Conservation (phyloP, 2,888 invertebrate genomes). For the Sarcophaga carnaria region DNA sequence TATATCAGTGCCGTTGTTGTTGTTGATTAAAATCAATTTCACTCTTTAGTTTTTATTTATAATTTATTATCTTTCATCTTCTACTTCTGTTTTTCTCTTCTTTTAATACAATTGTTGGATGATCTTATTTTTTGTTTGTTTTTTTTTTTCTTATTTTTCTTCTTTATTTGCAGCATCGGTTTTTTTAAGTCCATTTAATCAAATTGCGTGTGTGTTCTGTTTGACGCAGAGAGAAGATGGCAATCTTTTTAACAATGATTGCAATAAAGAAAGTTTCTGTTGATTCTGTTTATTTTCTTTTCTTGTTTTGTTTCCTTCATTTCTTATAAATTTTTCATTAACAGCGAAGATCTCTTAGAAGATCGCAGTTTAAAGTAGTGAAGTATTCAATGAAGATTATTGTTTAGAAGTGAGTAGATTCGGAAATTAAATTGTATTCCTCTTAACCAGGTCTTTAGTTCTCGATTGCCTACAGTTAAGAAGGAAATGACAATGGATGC, state of each 20-base stretch:
- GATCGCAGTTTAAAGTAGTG: not conserved
- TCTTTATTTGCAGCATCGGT: not conserved
- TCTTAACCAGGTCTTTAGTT: no score
- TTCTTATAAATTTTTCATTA: conserved; percentile 49
- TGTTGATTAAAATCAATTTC: conserved; percentile 65
- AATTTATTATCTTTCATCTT: conserved; percentile 30
- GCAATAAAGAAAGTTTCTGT: conserved; percentile 66
- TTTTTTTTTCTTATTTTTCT: conserved; percentile 28
- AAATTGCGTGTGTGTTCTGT: conserved; percentile 68
- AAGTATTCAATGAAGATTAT: not conserved
- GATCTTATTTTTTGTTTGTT: conserved; percentile 41
- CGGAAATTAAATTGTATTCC: no score
- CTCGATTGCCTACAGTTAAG: no score
- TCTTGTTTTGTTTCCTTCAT: not conserved
- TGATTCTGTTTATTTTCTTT: conserved; percentile 5
- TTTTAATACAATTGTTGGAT: conserved; percentile 47
- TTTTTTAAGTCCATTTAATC: conserved; percentile 45
- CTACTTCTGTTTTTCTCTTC: not conserved
- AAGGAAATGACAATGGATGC: no score
- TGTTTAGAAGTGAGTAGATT: no score
- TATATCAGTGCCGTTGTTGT: conserved; percentile 29
- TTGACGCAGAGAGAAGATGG: conserved; percentile 63
- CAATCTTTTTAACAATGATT: conserved; percentile 65
- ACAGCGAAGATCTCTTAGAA: conserved; percentile 24
- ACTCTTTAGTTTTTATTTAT: conserved; percentile 48